Evolutionary conservation across 2,113 vertebrate species (phyloP).

Genomic region (Montifringilla adamsi): DNA sequence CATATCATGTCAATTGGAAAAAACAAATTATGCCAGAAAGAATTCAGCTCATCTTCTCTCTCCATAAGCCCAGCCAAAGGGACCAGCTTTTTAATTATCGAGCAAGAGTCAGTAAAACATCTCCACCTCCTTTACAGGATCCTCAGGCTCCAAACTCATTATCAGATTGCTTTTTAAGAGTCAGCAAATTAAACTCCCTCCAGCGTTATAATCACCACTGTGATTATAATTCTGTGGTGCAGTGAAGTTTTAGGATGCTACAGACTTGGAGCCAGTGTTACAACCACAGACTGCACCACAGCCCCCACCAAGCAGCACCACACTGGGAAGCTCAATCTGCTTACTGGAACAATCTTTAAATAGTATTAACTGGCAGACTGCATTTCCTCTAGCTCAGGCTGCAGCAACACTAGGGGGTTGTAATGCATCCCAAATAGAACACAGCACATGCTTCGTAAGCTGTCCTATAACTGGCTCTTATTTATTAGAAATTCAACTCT

Average conservation of each 20-base stretch:
- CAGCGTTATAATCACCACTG: not conserved
- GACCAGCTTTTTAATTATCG: not conserved
- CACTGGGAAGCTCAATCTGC: not conserved
- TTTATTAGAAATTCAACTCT: not conserved
- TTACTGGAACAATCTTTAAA: constrained; percentile 33
- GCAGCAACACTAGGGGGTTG: not conserved
- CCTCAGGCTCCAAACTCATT: constrained; percentile 41
- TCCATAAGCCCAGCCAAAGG: not conserved
- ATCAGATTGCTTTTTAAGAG: constrained; percentile 3
- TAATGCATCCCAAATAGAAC: not conserved
- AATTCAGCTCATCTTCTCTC: not conserved
- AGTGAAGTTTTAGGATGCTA: not conserved
- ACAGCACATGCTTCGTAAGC: not conserved
- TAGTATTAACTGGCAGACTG: constrained; percentile 17
- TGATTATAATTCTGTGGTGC: not conserved
- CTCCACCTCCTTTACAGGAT: not conserved
- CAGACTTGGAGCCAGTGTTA: not conserved
- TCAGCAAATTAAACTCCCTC: constrained; percentile 11
- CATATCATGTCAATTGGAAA: not conserved
- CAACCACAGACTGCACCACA: not conserved
- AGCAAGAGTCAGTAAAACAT: not conserved
- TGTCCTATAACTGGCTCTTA: not conserved
- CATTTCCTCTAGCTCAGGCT: not conserved
- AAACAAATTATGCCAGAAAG: not conserved
- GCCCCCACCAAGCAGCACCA: not conserved